Evolutionary conservation across 2,113 vertebrate genomes (phyloP).

Genomic region (Cyanoliseus patagonus): DNA sequence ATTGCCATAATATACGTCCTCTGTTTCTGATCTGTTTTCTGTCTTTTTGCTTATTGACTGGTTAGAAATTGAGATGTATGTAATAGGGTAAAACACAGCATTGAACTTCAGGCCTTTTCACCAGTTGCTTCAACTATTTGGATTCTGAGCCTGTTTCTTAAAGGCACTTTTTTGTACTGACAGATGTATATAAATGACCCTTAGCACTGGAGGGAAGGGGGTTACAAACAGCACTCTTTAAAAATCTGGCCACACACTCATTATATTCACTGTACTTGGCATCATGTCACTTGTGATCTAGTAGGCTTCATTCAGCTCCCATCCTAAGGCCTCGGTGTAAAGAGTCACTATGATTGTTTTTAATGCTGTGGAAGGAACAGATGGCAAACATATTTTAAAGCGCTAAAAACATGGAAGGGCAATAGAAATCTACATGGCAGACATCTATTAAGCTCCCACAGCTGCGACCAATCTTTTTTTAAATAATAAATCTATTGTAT

Average conservation of each 20-base stretch:
- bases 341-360: slow-evolving; percentile 37
- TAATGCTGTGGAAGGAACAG: slow-evolving; percentile 59
- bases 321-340: slow-evolving; percentile 39
- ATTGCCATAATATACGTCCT: background rate
- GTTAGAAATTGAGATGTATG: slow-evolving; percentile 1
- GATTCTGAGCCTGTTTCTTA: background rate
- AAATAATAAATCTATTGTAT: background rate
- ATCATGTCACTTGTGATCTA: slow-evolving; percentile 65
- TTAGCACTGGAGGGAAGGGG: slow-evolving; percentile 35
- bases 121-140: slow-evolving; percentile 37
- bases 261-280: slow-evolving; percentile 55
- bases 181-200: slow-evolving; percentile 46
- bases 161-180: slow-evolving; percentile 17
- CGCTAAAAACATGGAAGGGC: background rate
- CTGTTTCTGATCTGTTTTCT: background rate
- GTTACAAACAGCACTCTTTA: background rate
- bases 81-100: background rate
- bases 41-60: background rate
- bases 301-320: slow-evolving; percentile 53
- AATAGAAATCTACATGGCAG: slow-evolving; percentile 42
- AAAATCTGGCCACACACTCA: slow-evolving; percentile 30
- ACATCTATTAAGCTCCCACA: slow-evolving; percentile 26
- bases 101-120: slow-evolving; percentile 35
- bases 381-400: slow-evolving; percentile 63
- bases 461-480: background rate